These are phyloP conservation scores for Oryctes rhinoceros DNA, from an alignment of 1,140 invertebrate genomes.

Conservation along the genomic window DNA sequence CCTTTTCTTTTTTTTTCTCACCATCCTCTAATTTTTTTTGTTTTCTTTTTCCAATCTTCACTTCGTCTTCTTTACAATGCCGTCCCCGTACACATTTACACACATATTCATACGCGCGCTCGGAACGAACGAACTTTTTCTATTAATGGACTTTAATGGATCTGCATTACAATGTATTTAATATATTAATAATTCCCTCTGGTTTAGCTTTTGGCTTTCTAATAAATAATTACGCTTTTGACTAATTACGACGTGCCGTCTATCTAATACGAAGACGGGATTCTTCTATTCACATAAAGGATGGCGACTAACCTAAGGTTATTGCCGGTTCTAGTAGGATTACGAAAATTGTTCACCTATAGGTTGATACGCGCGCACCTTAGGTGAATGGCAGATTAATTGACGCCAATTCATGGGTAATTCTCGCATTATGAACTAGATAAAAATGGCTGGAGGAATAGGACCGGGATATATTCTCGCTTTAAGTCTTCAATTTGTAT, in stretches of 20 bases:
- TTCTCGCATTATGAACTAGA: background rate
- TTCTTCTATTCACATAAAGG: background rate
- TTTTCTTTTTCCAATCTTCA: constrained; percentile 12
- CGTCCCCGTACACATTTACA: background rate
- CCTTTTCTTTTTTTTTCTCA: constrained; percentile 22
- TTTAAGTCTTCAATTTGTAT: too few species aligned
- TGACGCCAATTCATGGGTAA: background rate
- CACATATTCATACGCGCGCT: background rate
- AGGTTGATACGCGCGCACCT: background rate
- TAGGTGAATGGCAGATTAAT: constrained; percentile 11
- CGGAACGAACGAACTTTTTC: constrained; percentile 10
- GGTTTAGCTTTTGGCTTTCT: constrained; percentile 21
- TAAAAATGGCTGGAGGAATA: background rate
- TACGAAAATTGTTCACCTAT: constrained; percentile 27
- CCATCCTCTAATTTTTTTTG: background rate
- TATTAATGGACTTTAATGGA: constrained; percentile 39
- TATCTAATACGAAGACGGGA: background rate
- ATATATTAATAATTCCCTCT: constrained; percentile 24
- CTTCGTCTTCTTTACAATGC: background rate
- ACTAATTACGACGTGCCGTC: constrained; percentile 26
- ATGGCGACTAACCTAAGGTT: background rate
- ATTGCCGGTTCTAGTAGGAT: background rate
- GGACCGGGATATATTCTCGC: background rate
- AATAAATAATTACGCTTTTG: constrained; percentile 33
- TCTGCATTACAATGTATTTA: constrained; percentile 38